phyloP scores from a whole-genome alignment of 2,113 vertebrate species.

The Centrocercus urophasianus region DNA sequence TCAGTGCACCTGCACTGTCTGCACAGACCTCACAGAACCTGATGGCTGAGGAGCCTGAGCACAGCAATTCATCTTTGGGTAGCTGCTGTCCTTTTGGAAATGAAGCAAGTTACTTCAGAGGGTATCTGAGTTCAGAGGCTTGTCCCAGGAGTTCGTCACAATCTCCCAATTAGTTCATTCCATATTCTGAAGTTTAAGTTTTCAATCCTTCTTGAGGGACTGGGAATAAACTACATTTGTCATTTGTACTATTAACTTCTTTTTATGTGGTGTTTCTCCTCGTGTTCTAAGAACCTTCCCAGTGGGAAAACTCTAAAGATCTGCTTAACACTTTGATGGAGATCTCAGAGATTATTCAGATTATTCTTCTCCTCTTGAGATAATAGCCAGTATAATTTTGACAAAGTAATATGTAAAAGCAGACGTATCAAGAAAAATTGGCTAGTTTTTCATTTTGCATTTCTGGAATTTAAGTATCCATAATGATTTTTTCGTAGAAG shows the following conservation, averaged over 20 bases:
- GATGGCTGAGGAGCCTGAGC: background rate
- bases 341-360: background rate
- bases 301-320: background rate
- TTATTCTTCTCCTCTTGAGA: background rate
- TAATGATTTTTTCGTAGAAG: background rate
- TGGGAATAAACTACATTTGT: background rate
- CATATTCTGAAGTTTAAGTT: background rate
- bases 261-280: background rate
- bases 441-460: background rate
- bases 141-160: background rate
- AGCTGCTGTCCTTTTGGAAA: background rate
- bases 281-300: background rate
- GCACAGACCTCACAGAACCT: background rate
- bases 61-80: background rate
- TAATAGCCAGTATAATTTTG: background rate
- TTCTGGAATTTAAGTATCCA: background rate
- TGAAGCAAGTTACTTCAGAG: background rate
- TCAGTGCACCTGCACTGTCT: background rate
- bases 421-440: background rate
- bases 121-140: background rate
- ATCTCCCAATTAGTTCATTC: background rate
- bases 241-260: background rate
- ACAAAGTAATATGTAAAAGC: background rate
- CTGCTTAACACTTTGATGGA: background rate
- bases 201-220: background rate